These are phyloP conservation scores for Centruroides sculpturatus DNA, from an alignment of 1,140 invertebrate species.

Conservation along the genomic window DNA sequence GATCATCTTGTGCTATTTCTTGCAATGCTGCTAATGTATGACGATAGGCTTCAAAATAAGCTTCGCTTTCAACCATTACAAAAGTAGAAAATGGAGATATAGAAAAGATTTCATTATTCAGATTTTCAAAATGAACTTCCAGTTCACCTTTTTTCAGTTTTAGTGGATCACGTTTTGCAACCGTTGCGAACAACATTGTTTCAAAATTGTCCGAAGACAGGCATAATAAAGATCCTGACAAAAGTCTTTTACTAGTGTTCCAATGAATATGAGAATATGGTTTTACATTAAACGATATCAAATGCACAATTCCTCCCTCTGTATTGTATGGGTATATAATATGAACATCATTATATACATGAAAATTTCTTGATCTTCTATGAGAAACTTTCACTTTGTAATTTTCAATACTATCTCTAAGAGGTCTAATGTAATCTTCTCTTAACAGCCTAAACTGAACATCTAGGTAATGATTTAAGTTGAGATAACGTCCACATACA, in stretches of 20 bases:
- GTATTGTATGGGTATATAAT: slow-evolving; percentile 3
- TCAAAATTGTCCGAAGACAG: slow-evolving; percentile 51
- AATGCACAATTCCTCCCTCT: slow-evolving; percentile 10
- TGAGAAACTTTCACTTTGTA: not conserved
- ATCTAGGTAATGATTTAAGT: slow-evolving; percentile 55
- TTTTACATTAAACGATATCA: slow-evolving; percentile 23
- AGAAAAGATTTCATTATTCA: slow-evolving; percentile 4
- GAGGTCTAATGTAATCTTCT: slow-evolving; percentile 43
- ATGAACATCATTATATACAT: slow-evolving; percentile 5
- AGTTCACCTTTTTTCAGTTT: slow-evolving; percentile 26
- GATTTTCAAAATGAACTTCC: not conserved
- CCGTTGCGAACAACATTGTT: slow-evolving; percentile 46
- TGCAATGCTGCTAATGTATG: slow-evolving; percentile 30
- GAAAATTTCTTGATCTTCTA: not conserved
- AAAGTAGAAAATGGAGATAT: slow-evolving; percentile 2
- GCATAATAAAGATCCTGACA: slow-evolving; percentile 55
- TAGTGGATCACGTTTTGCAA: slow-evolving; percentile 39
- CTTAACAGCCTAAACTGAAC: slow-evolving; percentile 57
- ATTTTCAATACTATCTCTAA: slow-evolving; percentile 24
- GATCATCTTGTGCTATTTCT: slow-evolving; percentile 21
- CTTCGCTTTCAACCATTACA: slow-evolving; percentile 32
- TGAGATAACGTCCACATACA: slow-evolving; percentile 40
- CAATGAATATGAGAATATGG: slow-evolving; percentile 22
- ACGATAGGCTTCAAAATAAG: slow-evolving; percentile 36
- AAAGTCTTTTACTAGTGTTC: slow-evolving; percentile 39